Evolutionary conservation across 92 coral and sea anemone species (phyloP), one percentile per base, ranked within the genome.

Genomic region (Phenganax stokvisi): DNA sequence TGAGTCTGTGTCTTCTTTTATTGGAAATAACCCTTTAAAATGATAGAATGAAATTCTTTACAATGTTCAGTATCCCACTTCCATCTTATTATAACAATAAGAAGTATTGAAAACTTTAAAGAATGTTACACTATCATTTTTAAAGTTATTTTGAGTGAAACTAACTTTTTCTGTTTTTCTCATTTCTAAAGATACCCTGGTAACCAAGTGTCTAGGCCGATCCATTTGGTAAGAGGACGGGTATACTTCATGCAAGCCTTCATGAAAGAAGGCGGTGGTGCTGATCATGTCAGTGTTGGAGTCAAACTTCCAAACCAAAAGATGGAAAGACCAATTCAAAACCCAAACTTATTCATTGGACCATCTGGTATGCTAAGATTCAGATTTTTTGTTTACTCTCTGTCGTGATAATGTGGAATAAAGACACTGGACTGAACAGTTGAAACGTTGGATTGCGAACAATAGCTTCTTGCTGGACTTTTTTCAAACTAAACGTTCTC

Each of bases 191-290:
- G 94, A 29, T 74, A 84, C 60, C 54, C 86, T 6, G 53, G 29
- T 4, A 76, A 59, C 37, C 92, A 89, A 59, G 57, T 57, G 12
- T 89, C 92, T 60, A 70, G 79, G 9, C 88, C 90, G 12, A 63
- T 91, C 51, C 54, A 67, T 55, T 69, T 91, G n/a, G 68, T 63
- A 29, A 76, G 80, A 30, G 87, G 88, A 57, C 66, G 74, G 67
- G 90, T 89, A 56, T 91, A 91, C 89, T 89, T 80, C 74, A 84
- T 91, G 81, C 86, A 91, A 84, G 92, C 92, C 17, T 27, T 91
- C 51, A 81, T 91, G 88, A 91, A 91, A 84, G 96, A 86, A 60
- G 85, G 85, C 57, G 57, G 81, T 6, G 85, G 85, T 66, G 69
- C 84, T 7, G 96, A 91, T 67, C 92, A 89, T 80, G 61, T 91